Percentiles rank a stretch among this genome's conserved stretches.
Conservation (phyloP, 2,113 vertebrate genomes). For the Aphelocoma coerulescens region DNA sequence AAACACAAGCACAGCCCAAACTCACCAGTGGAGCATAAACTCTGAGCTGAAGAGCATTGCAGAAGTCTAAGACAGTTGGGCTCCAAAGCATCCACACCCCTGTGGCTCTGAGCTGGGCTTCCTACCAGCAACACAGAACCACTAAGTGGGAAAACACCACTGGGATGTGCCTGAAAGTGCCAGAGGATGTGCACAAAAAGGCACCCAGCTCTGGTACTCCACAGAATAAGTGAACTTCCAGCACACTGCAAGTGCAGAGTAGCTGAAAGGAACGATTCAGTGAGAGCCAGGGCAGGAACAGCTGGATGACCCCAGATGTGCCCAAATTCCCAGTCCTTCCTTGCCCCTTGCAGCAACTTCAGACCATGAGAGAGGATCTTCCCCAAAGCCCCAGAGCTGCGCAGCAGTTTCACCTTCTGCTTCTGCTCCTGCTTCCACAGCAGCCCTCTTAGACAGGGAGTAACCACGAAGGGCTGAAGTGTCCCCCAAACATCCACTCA, state of each 20-base stretch:
- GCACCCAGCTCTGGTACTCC: background rate
- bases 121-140: background rate
- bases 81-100: background rate
- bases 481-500: background rate
- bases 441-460: background rate
- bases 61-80: background rate
- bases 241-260: background rate
- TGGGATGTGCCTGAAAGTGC: background rate
- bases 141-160: background rate
- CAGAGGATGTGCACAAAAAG: background rate
- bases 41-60: background rate
- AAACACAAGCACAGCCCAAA: background rate
- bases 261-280: background rate
- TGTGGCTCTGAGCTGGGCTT: background rate
- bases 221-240: background rate
- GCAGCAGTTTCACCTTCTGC: background rate
- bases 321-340: background rate
- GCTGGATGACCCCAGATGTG: background rate
- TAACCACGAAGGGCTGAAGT: accelerated
- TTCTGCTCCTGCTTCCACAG: background rate
- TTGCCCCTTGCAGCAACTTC: background rate
- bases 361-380: background rate
- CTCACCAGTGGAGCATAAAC: background rate
- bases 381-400: background rate
- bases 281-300: background rate